Conservation (phyloP, 2,797 vertebrate species). For the Danio kyathit region DNA sequence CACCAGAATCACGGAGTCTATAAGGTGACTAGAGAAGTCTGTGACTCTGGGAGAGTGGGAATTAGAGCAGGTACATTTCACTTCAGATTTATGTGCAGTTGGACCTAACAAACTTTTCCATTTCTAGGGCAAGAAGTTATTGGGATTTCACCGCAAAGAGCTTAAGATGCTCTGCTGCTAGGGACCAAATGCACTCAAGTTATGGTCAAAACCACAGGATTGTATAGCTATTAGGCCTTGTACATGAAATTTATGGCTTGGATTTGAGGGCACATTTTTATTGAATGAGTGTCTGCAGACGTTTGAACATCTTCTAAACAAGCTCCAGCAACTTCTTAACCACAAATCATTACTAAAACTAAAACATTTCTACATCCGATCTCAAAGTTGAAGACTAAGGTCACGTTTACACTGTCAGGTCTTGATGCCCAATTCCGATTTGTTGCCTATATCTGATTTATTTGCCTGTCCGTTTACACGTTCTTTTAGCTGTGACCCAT, state of each 20-base stretch:
- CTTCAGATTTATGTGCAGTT: conserved; percentile 20
- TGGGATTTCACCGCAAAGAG: conserved; percentile 21
- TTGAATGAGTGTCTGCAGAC: neutral
- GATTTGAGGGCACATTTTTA: conserved; percentile 3
- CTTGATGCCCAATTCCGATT: too few relatives aligned
- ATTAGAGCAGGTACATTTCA: conserved; percentile 16
- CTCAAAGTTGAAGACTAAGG: neutral
- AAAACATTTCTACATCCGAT: neutral
- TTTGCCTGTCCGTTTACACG: too few relatives aligned
- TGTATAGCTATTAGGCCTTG: conserved; percentile 15
- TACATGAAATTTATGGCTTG: neutral
- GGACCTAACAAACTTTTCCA: conserved; percentile 10
- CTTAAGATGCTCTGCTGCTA: conserved; percentile 16
- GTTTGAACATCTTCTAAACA: neutral
- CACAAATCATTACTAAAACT: neutral
- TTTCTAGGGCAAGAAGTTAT: conserved; percentile 6
- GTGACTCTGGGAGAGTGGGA: neutral
- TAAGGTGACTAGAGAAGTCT: conserved; percentile 1
- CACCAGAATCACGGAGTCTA: neutral
- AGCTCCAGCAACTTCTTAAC: neutral
- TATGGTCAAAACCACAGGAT: conserved; percentile 8
- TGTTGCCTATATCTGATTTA: too few relatives aligned
- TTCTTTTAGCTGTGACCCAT: too few relatives aligned
- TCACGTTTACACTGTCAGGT: too few relatives aligned
- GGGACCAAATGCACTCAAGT: neutral